Percentiles rank a stretch among this genome's conserved stretches.
Evolutionary conservation across 2,888 invertebrate genomes (phyloP).

Genomic region (Gastracanthus pulcherrimus): DNA sequence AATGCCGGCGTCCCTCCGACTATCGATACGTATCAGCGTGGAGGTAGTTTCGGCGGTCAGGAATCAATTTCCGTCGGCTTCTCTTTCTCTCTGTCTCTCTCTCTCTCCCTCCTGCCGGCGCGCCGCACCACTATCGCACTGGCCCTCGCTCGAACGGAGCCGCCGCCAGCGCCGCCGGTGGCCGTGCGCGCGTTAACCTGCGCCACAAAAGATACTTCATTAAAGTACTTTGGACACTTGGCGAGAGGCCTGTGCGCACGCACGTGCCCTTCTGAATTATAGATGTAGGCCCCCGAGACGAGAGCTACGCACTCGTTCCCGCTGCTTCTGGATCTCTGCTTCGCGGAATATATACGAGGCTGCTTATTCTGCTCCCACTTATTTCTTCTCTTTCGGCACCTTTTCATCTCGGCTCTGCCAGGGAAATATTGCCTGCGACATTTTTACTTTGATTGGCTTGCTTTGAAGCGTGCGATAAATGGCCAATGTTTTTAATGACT

Average conservation of each 20-base stretch:
- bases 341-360: too few relatives aligned
- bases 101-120: background rate
- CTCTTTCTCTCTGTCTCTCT: background rate
- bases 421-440: background rate
- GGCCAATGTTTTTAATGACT: background rate
- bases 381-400: background rate
- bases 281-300: background rate
- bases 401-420: background rate
- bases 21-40: constrained; percentile 20
- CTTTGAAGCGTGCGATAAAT: background rate
- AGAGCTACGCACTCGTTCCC: background rate
- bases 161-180: background rate
- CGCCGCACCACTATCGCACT: too few relatives aligned
- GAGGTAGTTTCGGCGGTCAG: constrained; percentile 19
- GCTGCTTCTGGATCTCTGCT: background rate
- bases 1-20: background rate
- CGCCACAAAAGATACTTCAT: constrained; percentile 30
- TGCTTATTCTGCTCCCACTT: background rate
- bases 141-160: background rate
- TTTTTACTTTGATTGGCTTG: background rate
- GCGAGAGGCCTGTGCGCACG: background rate
- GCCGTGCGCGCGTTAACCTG: too few relatives aligned
- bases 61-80: constrained; percentile 39
- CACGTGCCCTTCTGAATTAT: constrained; percentile 12
- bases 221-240: constrained; percentile 20